Evolutionary conservation across 2,888 invertebrate species (phyloP).

Genomic region (Acanthoscelides obtectus): DNA sequence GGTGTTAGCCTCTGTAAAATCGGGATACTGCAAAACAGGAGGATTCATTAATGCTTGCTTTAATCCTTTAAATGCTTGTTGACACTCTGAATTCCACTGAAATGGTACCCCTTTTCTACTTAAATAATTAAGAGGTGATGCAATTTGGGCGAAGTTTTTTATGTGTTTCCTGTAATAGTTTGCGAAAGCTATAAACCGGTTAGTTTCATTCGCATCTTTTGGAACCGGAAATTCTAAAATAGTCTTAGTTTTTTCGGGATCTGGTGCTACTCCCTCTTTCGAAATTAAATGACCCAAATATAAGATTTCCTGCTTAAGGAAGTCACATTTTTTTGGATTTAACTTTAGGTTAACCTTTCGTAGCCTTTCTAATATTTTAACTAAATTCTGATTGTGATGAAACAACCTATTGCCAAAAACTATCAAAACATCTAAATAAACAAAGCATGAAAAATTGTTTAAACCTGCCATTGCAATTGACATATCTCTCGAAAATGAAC

Average conservation of each 20-base stretch:
- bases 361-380: not conserved
- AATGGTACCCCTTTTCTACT: constrained; percentile 21
- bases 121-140: constrained; percentile 16
- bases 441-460: constrained; percentile 3
- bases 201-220: constrained; percentile 16
- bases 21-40: constrained; percentile 12
- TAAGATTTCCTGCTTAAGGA: not conserved
- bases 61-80: constrained; percentile 9
- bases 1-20: constrained; percentile 9
- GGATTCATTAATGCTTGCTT: constrained; percentile 10
- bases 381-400: not conserved
- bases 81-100: constrained; percentile 6
- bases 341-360: constrained; percentile 1
- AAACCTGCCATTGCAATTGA: constrained; percentile 4
- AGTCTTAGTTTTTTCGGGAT: constrained; percentile 17
- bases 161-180: constrained; percentile 25
- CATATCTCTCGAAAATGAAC: not conserved
- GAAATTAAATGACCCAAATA: constrained; percentile 1
- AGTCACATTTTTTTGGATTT: constrained; percentile 5
- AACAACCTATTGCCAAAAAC: constrained; percentile 3
- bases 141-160: constrained; percentile 18
- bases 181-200: constrained; percentile 22
- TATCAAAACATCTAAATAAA: constrained; percentile 5
- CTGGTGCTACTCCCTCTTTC: constrained; percentile 13
- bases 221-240: constrained; percentile 21